Evolutionary conservation across 2,888 invertebrate species (phyloP), one percentile per base, ranked within the genome.

Genomic region (Hipparchia sbordonii): DNA sequence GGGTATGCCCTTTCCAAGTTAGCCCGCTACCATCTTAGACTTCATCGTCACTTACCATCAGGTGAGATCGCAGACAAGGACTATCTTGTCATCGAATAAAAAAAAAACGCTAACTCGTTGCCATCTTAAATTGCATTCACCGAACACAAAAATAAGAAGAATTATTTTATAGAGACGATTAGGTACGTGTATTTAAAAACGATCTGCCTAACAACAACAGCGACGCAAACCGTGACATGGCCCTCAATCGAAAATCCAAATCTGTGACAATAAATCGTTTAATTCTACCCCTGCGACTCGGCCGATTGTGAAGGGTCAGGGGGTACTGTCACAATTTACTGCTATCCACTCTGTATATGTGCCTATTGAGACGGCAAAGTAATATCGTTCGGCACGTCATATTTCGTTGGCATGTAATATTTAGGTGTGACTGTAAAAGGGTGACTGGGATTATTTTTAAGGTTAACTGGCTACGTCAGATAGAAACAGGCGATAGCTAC

Each of bases 261-360:
- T 85, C 86, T 88, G 87, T 89, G 89, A 89, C 91, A 85, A 91
- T 92, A 92, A 90, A 92, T 91, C 91, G 90, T 89, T 92, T 92
- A 89, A 91, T 91, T 91, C 90, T 88, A 88, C 87, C 86, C 87
- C 83, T 82, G 88, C 90, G 91, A 88, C 85, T 90, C 84, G 84
- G 80, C 84, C 84, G 89, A 91, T 89, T 89, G 89, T 87, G 85
- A 89, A 83, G 87, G 87, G 87, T 86, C 85, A 84, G 87, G 84
- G 85, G 84, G 85, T 83, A 85, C 86, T 85, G 86, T 87, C 85
- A 87, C 86, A 88, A 89, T 89, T 90, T 91, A 90, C 88, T 85
- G 84, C 84, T 82, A 85, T 82, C 82, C 79, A 76, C 77, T 82
- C 80, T 79, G 75, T 78, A 76, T 74, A 71, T 76, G 66, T 74